A percentile compares a stretch with the other conserved stretches of the same genome.
phyloP scores from a whole-genome alignment of 2,797 vertebrate species.

The Okamejei kenojei region DNA sequence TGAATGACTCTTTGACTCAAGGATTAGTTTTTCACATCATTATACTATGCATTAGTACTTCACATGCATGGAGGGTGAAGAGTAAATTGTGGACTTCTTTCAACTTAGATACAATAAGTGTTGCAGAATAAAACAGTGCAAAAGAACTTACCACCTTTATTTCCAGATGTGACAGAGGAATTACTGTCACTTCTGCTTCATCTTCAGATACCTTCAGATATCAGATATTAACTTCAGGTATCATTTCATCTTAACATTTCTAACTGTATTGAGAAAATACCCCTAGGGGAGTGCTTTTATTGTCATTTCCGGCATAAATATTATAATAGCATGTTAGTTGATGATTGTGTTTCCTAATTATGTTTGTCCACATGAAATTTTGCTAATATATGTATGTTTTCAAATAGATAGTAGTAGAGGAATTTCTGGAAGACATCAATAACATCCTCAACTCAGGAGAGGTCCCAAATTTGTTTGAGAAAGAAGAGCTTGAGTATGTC shows the following conservation, averaged over 20 bases:
- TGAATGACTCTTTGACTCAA: too few species aligned
- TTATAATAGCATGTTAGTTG: background rate
- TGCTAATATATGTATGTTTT: conserved; percentile 13
- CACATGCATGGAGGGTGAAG: too few species aligned
- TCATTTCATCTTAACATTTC: background rate
- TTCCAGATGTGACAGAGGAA: too few species aligned
- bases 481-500: conserved; percentile 71
- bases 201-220: too few species aligned
- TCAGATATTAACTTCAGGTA: too few species aligned
- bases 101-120: background rate
- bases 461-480: conserved; percentile 76
- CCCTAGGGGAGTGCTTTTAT: background rate
- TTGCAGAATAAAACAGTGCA: background rate
- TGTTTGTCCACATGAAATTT: background rate
- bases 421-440: conserved; percentile 74
- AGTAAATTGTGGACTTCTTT: too few species aligned
- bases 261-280: background rate
- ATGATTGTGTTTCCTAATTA: background rate
- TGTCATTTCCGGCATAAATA: background rate
- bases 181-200: too few species aligned
- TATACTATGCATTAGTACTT: too few species aligned
- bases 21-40: too few species aligned
- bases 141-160: background rate
- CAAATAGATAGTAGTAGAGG: conserved; percentile 66
- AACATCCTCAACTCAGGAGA: conserved; percentile 78